Conservation (phyloP, 2,888 invertebrate species). For the Trachelus stipa region DNA sequence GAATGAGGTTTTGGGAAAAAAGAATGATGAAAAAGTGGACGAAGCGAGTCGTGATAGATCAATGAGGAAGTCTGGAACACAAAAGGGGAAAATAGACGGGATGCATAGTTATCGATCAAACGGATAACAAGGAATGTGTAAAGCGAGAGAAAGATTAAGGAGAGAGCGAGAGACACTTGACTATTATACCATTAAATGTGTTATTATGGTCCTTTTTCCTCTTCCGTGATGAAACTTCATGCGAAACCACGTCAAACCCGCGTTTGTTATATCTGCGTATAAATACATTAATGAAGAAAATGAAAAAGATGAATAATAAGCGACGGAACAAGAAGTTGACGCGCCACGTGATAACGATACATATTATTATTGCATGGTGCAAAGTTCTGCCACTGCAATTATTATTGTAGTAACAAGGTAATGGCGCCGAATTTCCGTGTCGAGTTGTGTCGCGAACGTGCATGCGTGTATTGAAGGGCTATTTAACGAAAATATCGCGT, state of each 20-base stretch:
- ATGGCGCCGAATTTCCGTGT: slow-evolving; percentile 26
- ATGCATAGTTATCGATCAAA: neutral
- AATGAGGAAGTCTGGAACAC: neutral
- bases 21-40: neutral
- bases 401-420: slow-evolving; percentile 33
- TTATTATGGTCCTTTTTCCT: slow-evolving; percentile 42
- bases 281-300: neutral
- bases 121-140: neutral
- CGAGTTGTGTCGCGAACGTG: slow-evolving; percentile 18
- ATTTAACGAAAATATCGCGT: neutral
- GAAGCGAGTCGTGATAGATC: neutral
- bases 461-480: slow-evolving; percentile 1
- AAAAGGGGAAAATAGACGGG: neutral
- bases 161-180: neutral
- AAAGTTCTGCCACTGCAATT: slow-evolving; percentile 48
- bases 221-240: slow-evolving; percentile 28
- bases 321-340: neutral
- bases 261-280: slow-evolving; percentile 42
- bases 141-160: neutral
- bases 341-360: neutral
- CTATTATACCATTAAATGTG: slow-evolving; percentile 17
- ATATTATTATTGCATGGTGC: slow-evolving; percentile 22
- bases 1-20: neutral
- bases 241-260: slow-evolving; percentile 47
- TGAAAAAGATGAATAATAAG: neutral